Evolutionary conservation across 2,888 invertebrate species (phyloP), one percentile per base, ranked within the genome.

Genomic region (Cryptus armator): DNA sequence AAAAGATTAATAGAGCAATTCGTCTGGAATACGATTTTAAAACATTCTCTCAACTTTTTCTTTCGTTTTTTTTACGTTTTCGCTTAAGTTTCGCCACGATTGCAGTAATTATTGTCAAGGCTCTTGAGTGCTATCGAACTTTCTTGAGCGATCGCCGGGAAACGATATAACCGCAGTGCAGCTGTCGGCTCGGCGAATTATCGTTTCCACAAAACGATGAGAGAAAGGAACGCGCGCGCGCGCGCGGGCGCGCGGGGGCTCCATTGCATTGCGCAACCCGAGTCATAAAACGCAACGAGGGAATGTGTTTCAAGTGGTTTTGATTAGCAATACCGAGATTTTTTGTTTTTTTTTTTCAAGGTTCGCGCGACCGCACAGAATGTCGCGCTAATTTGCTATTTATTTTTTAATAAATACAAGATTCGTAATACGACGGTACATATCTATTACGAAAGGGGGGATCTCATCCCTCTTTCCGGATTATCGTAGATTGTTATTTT

Each of bases 391-490:
- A 75, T 79, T 86, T 85, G 85, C 84, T 86, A 87, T 89, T 92
- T 92, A 76, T 91, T 91, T 91, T 91, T 88, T 86, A 92, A 93
- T 93, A 93, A 93, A 92, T 93, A 93, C 90, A 91, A 89, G 89
- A 87, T 86, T 88, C 86, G 85, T 87, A 83, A 88, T 87, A 88
- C 85, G 88, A 84, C 89, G 86, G 86, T 89, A 89, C 44, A 68
- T 86, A 89, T 85, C 89, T 89, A 90, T 88, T 89, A 89, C 78
- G 90, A 90, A 88, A 88, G 86, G 86, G 62, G 37, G 37, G 37
- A 37, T 67, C 72, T 77, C 76, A 81, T 77, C 81, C 86, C 70
- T 59, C 51, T 56, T 46, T 16, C 74, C 71, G 67, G 16, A 46
- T 77, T 76, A 67, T 75, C 87, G 87, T 80, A 9, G 44, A 79